Percentiles rank a stretch among this genome's conserved stretches.
Conservation (phyloP, 2,888 invertebrate genomes). For the Dicycla oo region DNA sequence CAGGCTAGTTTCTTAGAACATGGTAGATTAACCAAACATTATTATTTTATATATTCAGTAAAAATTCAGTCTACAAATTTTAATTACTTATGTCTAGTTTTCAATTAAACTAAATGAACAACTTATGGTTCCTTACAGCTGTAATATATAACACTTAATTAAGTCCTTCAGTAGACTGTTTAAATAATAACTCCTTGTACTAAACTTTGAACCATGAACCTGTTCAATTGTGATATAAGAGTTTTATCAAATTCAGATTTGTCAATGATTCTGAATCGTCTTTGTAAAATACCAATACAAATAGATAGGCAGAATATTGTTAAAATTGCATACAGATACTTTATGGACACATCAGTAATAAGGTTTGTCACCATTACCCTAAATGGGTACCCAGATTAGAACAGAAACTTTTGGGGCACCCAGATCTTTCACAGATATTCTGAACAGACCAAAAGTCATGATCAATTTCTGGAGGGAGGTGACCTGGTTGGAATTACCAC, state of each 20-base stretch:
- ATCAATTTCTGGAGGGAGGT: too few species aligned
- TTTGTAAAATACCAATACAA: conserved; percentile 16
- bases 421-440: too few species aligned
- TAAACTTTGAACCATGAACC: conserved; percentile 53
- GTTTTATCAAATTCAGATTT: conserved; percentile 22
- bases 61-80: conserved; percentile 65
- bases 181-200: conserved; percentile 58
- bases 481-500: too few species aligned
- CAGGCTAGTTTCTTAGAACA: conserved; percentile 4
- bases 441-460: too few species aligned
- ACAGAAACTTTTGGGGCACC: too few species aligned
- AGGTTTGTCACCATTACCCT: conserved; percentile 32
- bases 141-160: conserved; percentile 34
- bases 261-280: conserved; percentile 13
- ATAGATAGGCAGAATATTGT: conserved; percentile 9
- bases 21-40: conserved; percentile 5
- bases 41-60: conserved; percentile 20
- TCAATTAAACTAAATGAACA: conserved; percentile 54
- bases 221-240: conserved; percentile 25
- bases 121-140: conserved; percentile 49
- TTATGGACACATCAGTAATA: conserved; percentile 22
- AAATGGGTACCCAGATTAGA: too few species aligned
- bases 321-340: conserved; percentile 19
- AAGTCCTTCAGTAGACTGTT: conserved; percentile 14
- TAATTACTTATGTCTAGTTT: conserved; percentile 55